Percentiles rank a stretch among this genome's conserved stretches.
phyloP scores from a whole-genome alignment of 2,888 invertebrate genomes.

The Gymnocheta viridis region DNA sequence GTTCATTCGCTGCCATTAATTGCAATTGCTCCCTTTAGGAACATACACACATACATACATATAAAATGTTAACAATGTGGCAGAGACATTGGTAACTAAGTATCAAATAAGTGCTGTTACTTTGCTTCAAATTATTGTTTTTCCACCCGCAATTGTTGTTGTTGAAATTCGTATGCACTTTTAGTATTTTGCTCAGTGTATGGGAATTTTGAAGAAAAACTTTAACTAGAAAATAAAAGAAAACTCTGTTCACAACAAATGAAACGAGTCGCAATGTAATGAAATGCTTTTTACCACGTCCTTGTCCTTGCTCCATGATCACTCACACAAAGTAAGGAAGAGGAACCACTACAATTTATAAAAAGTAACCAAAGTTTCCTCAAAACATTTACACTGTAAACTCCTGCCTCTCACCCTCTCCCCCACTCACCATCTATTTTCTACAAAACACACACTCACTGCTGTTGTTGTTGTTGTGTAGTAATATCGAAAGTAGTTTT shows the following conservation, averaged over 20 bases:
- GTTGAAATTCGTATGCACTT: constrained; percentile 54
- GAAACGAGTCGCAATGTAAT: constrained; percentile 63
- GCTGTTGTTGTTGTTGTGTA: constrained; percentile 20
- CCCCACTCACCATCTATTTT: too few species aligned
- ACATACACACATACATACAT: constrained; percentile 17
- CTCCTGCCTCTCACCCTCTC: neutral
- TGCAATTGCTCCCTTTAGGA: constrained; percentile 56
- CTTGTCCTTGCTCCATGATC: constrained; percentile 59
- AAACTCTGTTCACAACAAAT: constrained; percentile 38
- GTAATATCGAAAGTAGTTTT: constrained; percentile 60
- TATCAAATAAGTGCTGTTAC: constrained; percentile 52
- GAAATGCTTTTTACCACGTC: constrained; percentile 69
- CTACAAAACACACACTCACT: neutral
- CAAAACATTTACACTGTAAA: constrained; percentile 6
- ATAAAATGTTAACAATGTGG: constrained; percentile 33
- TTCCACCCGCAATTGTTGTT: constrained; percentile 49
- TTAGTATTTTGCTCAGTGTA: constrained; percentile 12
- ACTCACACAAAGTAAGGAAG: constrained; percentile 11
- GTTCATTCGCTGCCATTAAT: constrained; percentile 24
- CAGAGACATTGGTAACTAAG: constrained; percentile 41
- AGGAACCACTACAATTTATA: constrained; percentile 39
- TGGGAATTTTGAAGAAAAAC: constrained; percentile 9
- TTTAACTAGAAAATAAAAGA: constrained; percentile 18
- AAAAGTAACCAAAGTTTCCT: constrained; percentile 33
- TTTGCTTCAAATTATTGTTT: constrained; percentile 60